These are phyloP conservation scores for Notothenia coriiceps DNA, from an alignment of 2,113 vertebrate genomes.

Conservation along the genomic window DNA sequence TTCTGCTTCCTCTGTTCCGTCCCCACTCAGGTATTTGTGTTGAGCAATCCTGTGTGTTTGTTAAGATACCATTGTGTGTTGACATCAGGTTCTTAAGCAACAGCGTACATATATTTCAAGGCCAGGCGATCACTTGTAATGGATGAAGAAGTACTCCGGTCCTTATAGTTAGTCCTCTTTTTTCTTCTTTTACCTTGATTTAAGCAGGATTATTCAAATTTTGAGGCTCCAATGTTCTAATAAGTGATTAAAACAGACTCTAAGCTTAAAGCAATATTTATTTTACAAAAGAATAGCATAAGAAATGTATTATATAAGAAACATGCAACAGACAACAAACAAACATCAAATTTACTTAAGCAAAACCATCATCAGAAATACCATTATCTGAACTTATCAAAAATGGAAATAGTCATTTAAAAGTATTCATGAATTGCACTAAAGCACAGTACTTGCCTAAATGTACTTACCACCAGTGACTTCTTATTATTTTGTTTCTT, in stretches of 20 bases:
- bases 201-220: too few species aligned
- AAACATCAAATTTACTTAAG: not conserved
- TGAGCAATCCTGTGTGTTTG: conserved; percentile 20
- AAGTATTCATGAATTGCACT: not conserved
- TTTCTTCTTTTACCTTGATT: too few species aligned
- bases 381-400: not conserved
- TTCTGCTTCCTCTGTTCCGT: not conserved
- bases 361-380: not conserved
- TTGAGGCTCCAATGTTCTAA: too few species aligned
- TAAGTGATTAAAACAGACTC: too few species aligned
- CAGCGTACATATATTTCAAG: not conserved
- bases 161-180: too few species aligned
- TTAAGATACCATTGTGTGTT: conserved; percentile 60
- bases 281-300: too few species aligned
- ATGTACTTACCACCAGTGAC: not conserved
- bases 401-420: not conserved
- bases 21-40: conserved; percentile 14
- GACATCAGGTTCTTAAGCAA: conserved; percentile 17
- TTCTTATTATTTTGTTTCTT: not conserved
- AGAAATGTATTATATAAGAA: too few species aligned
- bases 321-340: too few species aligned
- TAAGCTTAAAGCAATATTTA: too few species aligned
- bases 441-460: not conserved
- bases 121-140: not conserved
- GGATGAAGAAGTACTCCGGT: not conserved